Evolutionary conservation across 2,113 vertebrate species (phyloP).

Genomic region (Hippocampus mohnikei): DNA sequence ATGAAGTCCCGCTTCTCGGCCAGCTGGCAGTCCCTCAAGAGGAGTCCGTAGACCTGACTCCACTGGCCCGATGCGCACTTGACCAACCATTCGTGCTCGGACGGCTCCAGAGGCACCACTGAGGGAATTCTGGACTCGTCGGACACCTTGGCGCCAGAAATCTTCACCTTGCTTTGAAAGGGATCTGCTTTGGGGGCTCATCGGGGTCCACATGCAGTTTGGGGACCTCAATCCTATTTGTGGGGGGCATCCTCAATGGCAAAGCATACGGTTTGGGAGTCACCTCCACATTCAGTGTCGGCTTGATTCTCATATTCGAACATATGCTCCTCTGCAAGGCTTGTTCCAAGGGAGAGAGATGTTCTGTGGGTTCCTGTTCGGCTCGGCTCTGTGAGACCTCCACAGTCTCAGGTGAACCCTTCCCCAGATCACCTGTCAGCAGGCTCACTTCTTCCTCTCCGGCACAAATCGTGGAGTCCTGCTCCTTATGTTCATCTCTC

Average conservation of each 20-base stretch:
- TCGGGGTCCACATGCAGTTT: slow-evolving; percentile 27
- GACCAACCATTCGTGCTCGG: slow-evolving; percentile 86
- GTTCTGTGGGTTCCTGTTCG: not conserved
- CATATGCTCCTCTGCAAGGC: slow-evolving; percentile 45
- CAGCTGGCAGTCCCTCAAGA: slow-evolving; percentile 79
- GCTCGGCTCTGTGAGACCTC: not conserved
- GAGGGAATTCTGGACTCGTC: slow-evolving; percentile 37
- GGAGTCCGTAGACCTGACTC: slow-evolving; percentile 82
- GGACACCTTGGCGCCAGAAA: slow-evolving; percentile 48
- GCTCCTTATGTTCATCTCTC: not conserved
- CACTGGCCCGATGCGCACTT: slow-evolving; percentile 78
- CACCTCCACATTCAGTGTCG: slow-evolving; percentile 32
- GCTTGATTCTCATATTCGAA: slow-evolving; percentile 22
- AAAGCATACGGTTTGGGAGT: slow-evolving; percentile 76
- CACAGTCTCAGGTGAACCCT: slow-evolving; percentile 3
- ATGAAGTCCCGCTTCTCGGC: slow-evolving; percentile 85
- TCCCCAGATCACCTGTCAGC: not conserved
- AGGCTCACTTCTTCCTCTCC: not conserved
- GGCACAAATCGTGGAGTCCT: not conserved
- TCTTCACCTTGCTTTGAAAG: slow-evolving; percentile 33
- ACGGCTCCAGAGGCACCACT: slow-evolving; percentile 73
- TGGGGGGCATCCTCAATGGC: slow-evolving; percentile 73
- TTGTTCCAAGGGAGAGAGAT: slow-evolving; percentile 24
- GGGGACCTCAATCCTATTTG: slow-evolving; percentile 14
- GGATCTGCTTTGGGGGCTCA: not conserved